Evolutionary conservation across 1,140 invertebrate genomes (phyloP).

Genomic region (Drosophila novamexicana): DNA sequence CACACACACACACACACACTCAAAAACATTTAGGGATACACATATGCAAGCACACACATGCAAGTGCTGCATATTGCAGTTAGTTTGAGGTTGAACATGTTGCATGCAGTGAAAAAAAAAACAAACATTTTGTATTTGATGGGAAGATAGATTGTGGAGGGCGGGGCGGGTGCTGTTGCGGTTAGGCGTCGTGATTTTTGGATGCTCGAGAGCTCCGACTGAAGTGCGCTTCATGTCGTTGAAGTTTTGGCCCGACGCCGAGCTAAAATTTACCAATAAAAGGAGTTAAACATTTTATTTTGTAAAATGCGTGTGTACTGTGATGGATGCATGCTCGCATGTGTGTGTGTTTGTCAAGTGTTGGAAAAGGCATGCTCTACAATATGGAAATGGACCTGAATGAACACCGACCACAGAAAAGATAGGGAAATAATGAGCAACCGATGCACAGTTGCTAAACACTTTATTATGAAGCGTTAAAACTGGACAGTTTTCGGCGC

Average conservation of each 20-base stretch:
- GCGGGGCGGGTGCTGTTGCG: constrained; percentile 28
- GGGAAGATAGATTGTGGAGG: not conserved
- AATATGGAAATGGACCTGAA: constrained; percentile 16
- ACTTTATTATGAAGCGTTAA: constrained; percentile 52
- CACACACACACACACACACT: constrained; percentile 6
- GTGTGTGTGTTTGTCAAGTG: constrained; percentile 1
- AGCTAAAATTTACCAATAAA: constrained; percentile 30
- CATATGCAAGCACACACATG: constrained; percentile 8
- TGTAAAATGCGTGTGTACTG: constrained; percentile 25
- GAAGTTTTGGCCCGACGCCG: constrained; percentile 13
- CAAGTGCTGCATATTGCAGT: constrained; percentile 23
- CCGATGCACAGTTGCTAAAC: constrained; percentile 68
- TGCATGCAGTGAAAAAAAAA: constrained; percentile 60
- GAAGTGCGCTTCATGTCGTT: constrained; percentile 42
- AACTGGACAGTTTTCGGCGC: not conserved
- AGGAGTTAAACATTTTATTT: constrained; percentile 40
- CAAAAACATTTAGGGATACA: not conserved
- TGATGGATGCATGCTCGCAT: constrained; percentile 4
- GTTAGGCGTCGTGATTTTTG: constrained; percentile 58
- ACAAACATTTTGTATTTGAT: constrained; percentile 62
- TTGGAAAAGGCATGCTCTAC: constrained; percentile 8
- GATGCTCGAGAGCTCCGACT: constrained; percentile 7
- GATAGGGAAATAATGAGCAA: constrained; percentile 27
- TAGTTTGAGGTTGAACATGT: constrained; percentile 50
- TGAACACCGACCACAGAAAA: constrained; percentile 29